These are phyloP conservation scores for Celastrina argiolus DNA, from an alignment of 2,888 invertebrate genomes.

Conservation along the genomic window DNA sequence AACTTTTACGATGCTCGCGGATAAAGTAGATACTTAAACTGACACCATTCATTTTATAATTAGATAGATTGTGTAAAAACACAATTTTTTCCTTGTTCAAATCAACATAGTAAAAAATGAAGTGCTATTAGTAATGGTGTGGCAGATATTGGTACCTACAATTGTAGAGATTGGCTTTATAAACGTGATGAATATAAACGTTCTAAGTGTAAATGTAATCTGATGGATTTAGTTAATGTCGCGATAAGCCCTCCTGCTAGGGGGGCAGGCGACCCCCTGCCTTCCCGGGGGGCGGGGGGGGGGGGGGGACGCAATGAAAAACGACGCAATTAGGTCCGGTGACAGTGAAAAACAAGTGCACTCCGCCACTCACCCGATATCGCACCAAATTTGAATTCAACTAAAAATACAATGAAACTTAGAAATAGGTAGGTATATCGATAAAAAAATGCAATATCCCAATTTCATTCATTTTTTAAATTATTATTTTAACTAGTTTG, in stretches of 20 bases:
- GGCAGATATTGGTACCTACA: background rate
- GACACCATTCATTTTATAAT: background rate
- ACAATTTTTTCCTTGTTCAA: too few relatives aligned
- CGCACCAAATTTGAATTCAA: slow-evolving; percentile 20
- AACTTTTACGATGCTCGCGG: background rate
- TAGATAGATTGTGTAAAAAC: background rate
- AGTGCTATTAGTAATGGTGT: too few relatives aligned
- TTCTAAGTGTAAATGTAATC: slow-evolving; percentile 26
- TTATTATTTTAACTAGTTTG: too few relatives aligned
- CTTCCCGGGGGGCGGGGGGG: background rate
- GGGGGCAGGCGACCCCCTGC: slow-evolving; percentile 1
- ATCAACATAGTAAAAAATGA: too few relatives aligned
- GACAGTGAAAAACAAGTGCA: slow-evolving; percentile 77
- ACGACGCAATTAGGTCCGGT: slow-evolving; percentile 73
- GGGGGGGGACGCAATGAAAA: slow-evolving; percentile 65
- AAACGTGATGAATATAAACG: slow-evolving; percentile 13
- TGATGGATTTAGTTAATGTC: slow-evolving; percentile 25
- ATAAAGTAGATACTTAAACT: slow-evolving; percentile 7
- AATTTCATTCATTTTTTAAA: too few relatives aligned
- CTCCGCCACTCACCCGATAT: slow-evolving; percentile 35
- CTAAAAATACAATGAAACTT: slow-evolving; percentile 22
- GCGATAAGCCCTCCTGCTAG: slow-evolving; percentile 22
- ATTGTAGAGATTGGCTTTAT: slow-evolving; percentile 7
- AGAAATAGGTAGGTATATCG: too few relatives aligned
- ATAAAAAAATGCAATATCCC: too few relatives aligned